A percentile compares a stretch with the other conserved stretches of the same genome.
Evolutionary conservation across 2,113 vertebrate genomes (phyloP).

Genomic region (Eudyptes chrysolophus): DNA sequence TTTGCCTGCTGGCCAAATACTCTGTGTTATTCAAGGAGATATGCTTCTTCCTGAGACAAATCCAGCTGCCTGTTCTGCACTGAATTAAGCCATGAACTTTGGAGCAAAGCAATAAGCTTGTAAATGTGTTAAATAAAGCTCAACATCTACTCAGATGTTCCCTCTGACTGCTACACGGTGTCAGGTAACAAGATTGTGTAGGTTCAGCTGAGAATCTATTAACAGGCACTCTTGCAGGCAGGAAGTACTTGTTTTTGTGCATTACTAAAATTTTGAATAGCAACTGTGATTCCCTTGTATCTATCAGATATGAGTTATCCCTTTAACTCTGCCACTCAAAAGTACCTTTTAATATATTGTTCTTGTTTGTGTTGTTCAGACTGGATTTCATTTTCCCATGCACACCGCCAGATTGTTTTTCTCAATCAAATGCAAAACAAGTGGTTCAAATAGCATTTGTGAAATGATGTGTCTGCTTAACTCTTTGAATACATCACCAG

Average conservation of each 20-base stretch:
- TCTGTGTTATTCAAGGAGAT: neutral
- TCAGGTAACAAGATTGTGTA: neutral
- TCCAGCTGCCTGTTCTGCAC: neutral
- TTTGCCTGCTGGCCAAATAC: neutral
- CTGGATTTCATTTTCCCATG: neutral
- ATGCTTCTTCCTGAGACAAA: neutral
- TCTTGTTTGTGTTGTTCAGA: neutral
- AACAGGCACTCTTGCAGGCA: neutral
- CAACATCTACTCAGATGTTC: neutral
- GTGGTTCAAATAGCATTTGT: neutral
- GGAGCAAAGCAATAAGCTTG: neutral
- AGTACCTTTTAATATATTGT: neutral
- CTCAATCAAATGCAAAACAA: neutral
- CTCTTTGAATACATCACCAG: neutral
- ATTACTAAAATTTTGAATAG: neutral
- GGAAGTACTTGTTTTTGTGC: neutral
- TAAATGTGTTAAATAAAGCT: neutral
- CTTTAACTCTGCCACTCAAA: neutral
- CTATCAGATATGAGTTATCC: neutral
- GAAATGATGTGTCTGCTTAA: neutral
- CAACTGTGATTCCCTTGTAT: neutral
- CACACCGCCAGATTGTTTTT: neutral
- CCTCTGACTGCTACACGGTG: neutral
- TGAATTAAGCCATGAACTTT: neutral
- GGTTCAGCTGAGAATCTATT: neutral